Evolutionary conservation across 2,797 vertebrate genomes (phyloP), one percentile per base, ranked within the genome.

Genomic region (Podargus strigoides): DNA sequence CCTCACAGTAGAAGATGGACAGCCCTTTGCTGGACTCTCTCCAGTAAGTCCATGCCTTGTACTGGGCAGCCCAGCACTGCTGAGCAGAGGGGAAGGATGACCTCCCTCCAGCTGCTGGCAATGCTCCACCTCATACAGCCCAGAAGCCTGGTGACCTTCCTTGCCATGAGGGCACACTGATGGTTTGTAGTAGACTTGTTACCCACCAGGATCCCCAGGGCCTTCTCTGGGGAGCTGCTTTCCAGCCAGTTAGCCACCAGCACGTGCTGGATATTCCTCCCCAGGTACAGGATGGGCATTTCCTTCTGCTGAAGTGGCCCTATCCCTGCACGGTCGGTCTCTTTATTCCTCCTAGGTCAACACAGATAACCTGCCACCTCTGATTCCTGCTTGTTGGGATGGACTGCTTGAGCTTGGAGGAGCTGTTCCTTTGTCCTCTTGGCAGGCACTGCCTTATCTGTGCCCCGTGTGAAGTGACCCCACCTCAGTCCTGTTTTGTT

Each of bases 321-420:
- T 24, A 37, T 6, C 50, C 41, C 26, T 41, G 44, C 78, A 24
- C 41, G 15, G 24, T 59, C 50, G 49, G n/a, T 19, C 26, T 41
- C 27, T 32, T 59, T 50, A 69, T 30, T 56, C 63, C 42, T 49
- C 18, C 9, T n/a, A n/a, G 42, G 30, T 49, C 10, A 19, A 32
- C 11, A 14, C 44, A 7, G 30, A 14, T 18, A 14, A 27, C 36
- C 22, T 34, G 14, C 34, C 11, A 17, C 19, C 10, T 49, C 42
- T 8, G 6, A 2, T 5, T 62, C 32, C 39, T 16, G 28, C 69
- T 22, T 6, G 0, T 7, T 5, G 20, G 39, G 34, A 42, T 32
- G 34, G 8, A 39, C 36, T 4, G 0, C 12, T 41, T 10, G 24
- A 36, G 44, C 15, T 8, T 20, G 69, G 63, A 44, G 28, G 22